Percentiles rank a stretch among this genome's conserved stretches.
phyloP scores from a whole-genome alignment of 2,797 vertebrate species.

The Denticeps clupeoides region DNA sequence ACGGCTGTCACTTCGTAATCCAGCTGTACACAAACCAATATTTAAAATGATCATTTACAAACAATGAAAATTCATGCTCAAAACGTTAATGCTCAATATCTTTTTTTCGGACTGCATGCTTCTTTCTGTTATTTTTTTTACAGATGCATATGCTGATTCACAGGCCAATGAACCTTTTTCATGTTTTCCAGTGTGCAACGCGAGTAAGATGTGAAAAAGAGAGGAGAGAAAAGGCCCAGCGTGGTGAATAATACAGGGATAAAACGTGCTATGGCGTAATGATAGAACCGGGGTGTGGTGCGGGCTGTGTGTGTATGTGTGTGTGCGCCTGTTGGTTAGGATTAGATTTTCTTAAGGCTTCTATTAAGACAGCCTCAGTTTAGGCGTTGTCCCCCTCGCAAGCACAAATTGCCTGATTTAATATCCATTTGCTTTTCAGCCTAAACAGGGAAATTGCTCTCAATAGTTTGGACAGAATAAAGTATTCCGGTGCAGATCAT shows the following conservation, averaged over 20 bases:
- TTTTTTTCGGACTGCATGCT: no score
- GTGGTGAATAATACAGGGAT: constrained; percentile 12
- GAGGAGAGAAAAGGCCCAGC: no score
- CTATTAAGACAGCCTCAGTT: constrained; percentile 36
- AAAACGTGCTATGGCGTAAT: constrained; percentile 11
- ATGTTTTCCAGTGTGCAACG: no score
- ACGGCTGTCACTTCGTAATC: no score
- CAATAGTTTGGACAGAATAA: constrained; percentile 16
- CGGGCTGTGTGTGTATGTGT: constrained; percentile 31
- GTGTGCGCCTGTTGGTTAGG: constrained; percentile 44
- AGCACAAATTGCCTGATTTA: constrained; percentile 62
- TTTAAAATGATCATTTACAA: no score
- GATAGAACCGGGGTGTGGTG: constrained; percentile 56
- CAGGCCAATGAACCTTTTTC: no score
- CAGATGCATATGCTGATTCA: no score
- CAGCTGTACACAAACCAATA: no score
- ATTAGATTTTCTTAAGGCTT: constrained; percentile 50
- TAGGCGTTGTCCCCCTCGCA: constrained; percentile 55
- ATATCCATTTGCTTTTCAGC: constrained; percentile 48
- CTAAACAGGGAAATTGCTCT: constrained; percentile 31
- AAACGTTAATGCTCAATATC: no score
- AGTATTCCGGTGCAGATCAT: constrained; percentile 19
- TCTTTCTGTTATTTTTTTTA: no score
- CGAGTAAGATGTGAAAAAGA: no score
- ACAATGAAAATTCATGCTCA: no score